These are phyloP conservation scores for Syngnathus rostellatus DNA, from an alignment of 2,797 vertebrate species.

Conservation along the genomic window DNA sequence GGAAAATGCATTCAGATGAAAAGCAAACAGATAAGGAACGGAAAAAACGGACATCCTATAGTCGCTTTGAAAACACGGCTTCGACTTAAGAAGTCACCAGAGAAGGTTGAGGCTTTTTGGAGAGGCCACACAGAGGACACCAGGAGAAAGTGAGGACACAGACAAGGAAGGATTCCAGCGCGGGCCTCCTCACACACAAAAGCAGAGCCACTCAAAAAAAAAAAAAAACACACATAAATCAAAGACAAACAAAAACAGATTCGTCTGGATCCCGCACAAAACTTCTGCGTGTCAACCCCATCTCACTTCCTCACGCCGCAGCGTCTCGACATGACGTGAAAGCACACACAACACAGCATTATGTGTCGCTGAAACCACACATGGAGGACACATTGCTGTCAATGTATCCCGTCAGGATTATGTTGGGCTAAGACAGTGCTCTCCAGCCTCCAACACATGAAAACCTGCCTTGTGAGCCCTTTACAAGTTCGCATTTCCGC, in stretches of 20 bases:
- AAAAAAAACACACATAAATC: slow-evolving; percentile 1
- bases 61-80: neutral
- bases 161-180: slow-evolving; percentile 7
- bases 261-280: slow-evolving; percentile 22
- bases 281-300: neutral
- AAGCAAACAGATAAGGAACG: slow-evolving; percentile 36
- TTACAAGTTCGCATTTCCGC: neutral
- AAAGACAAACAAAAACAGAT: slow-evolving; percentile 15
- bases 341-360: slow-evolving; percentile 57
- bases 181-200: slow-evolving; percentile 48
- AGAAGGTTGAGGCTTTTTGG: slow-evolving; percentile 28
- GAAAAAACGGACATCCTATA: slow-evolving; percentile 41
- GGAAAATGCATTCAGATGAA: slow-evolving; percentile 37
- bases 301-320: slow-evolving; percentile 25
- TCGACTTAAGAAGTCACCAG: slow-evolving; percentile 21
- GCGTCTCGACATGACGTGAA: slow-evolving; percentile 56
- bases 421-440: slow-evolving; percentile 72
- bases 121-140: slow-evolving; percentile 47
- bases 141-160: slow-evolving; percentile 34
- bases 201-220: slow-evolving; percentile 49
- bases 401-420: slow-evolving; percentile 77
- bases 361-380: slow-evolving; percentile 56
- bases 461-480: slow-evolving; percentile 12
- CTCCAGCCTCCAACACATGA: slow-evolving; percentile 50
- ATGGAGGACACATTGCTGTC: slow-evolving; percentile 65